These are phyloP conservation scores for Eupithecia insigniata DNA, from an alignment of 2,888 invertebrate species.

Conservation along the genomic window DNA sequence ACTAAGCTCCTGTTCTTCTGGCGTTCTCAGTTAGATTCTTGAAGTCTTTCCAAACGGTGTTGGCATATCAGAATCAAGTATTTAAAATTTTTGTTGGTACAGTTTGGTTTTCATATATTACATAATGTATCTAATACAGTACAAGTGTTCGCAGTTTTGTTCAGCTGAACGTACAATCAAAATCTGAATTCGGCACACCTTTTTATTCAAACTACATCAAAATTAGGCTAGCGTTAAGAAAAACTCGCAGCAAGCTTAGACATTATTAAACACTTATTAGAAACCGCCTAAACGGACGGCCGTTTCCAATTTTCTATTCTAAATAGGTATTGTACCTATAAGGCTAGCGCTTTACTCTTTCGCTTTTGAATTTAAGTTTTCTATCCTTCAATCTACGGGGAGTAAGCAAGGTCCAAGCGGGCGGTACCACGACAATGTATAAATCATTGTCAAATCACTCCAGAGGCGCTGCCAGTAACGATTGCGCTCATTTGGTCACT, in stretches of 20 bases:
- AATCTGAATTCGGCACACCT: too few relatives aligned
- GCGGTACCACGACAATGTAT: slow-evolving; percentile 52
- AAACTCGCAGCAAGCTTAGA: neutral
- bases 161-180: too few relatives aligned
- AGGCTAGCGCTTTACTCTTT: slow-evolving; percentile 5
- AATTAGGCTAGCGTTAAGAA: neutral
- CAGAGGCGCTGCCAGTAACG: slow-evolving; percentile 52
- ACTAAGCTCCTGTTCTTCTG: too few relatives aligned
- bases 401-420: slow-evolving; percentile 17
- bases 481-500: slow-evolving; percentile 55
- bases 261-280: neutral
- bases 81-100: too few relatives aligned
- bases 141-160: too few relatives aligned
- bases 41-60: too few relatives aligned
- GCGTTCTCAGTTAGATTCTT: too few relatives aligned
- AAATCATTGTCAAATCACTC: slow-evolving; percentile 67
- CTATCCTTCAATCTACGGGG: neutral
- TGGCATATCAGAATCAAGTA: too few relatives aligned
- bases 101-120: too few relatives aligned
- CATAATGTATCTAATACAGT: too few relatives aligned
- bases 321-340: neutral
- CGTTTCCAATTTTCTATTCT: neutral
- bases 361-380: neutral
- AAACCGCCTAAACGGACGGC: neutral
- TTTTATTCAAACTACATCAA: neutral